These are phyloP conservation scores for Upupa epops DNA, from an alignment of 2,113 vertebrate species.

Conservation along the genomic window DNA sequence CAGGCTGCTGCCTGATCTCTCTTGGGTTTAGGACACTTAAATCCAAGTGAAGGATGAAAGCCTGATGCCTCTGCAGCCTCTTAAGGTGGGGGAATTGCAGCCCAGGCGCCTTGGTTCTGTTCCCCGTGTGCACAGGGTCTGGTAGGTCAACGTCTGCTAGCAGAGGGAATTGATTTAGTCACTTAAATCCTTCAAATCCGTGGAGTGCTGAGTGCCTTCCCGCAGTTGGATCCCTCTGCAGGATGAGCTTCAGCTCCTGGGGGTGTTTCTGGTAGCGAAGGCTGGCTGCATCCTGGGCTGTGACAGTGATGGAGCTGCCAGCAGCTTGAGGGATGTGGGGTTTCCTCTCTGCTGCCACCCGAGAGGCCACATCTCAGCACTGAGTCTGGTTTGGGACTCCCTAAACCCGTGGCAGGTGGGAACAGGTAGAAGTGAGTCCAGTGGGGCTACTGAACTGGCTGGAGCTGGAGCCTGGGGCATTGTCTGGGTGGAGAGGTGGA, in stretches of 20 bases:
- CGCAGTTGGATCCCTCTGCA: background rate
- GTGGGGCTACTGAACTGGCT: background rate
- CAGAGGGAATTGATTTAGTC: background rate
- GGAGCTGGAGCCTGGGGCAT: background rate
- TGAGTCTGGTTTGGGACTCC: background rate
- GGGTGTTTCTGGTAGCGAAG: background rate
- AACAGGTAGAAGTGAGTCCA: background rate
- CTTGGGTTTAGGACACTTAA: background rate
- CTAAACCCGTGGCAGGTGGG: background rate
- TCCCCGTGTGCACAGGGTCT: accelerated
- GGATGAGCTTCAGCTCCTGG: background rate
- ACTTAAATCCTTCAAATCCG: background rate
- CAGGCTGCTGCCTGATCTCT: background rate
- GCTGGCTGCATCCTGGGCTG: background rate
- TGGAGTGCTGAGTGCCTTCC: background rate
- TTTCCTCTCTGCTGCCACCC: background rate
- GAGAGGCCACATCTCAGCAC: background rate
- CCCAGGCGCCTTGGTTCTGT: background rate
- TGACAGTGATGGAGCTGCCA: background rate
- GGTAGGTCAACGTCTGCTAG: background rate
- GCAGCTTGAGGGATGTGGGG: background rate
- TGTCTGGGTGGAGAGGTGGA: background rate
- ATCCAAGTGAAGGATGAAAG: background rate
- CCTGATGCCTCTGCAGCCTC: background rate
- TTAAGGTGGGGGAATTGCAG: background rate